Base-by-base conservation (phyloP, 1,140 invertebrate genomes). In the Palaemon carinicauda region DNA sequence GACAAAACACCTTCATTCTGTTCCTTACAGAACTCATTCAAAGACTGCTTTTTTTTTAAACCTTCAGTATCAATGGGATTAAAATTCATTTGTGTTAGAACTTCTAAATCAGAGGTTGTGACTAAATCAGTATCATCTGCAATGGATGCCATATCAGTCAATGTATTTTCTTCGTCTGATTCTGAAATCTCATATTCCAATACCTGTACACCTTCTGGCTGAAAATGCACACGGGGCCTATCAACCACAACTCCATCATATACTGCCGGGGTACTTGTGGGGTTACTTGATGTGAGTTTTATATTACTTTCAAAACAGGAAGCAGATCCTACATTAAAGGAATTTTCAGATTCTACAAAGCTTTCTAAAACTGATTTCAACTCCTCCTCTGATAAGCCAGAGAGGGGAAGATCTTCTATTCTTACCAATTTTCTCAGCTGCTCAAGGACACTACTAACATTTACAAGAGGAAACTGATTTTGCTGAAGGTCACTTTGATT, bases 61-160 rank as follows among this genome's bases (percentile, higher is more conserved):
- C 14, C 71, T 24, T 50, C 53, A 31, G n/a, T 53, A 29, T 88
- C 80, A 51, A n/a, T 31, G 1, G 50, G 17, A 53, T 50, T 52
- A 4, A 31, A 5, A 41, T 53, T 78, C 15, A 85, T 31, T 14
- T 80, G 56, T 21, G 54, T 73, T 54, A 89, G 65, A 53, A 74
- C 71, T 41, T 89, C 89, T 56, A 89, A 56, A 33, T 89, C 89
- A 29, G 87, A 89, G 12, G 75, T 77, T 53, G 60, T 86, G 1
- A 88, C 69, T n/a, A 89, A n/a, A 24, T 89, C 89, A 41, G 87
- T 86, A 24, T 85, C 82, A 71, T 87, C 88, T 31, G 33, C 31
- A 54, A 79, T 15, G 27, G 89, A 81, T 9, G 82, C 21, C 1
- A 80, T 74, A 84, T 83, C 73, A 60, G 65, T 75, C 29, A 81